These are phyloP conservation scores for Drosophila ustulata DNA, from an alignment of 2,888 invertebrate genomes.

Conservation along the genomic window DNA sequence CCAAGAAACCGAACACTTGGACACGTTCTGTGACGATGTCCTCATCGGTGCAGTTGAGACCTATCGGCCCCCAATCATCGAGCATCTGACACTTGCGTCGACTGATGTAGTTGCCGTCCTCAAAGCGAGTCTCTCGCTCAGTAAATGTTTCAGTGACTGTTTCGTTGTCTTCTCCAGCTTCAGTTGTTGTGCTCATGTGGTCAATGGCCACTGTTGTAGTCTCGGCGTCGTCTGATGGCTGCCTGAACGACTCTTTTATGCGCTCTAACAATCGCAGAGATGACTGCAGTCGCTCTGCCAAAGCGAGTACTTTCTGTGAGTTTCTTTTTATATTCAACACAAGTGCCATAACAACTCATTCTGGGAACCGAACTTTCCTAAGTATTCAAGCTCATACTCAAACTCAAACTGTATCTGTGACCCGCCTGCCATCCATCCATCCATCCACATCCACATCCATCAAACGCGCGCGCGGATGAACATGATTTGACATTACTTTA, in stretches of 20 bases:
- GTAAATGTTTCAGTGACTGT: neutral
- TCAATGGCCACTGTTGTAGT: constrained; percentile 46
- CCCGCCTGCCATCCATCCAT: constrained; percentile 7
- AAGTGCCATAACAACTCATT: no score
- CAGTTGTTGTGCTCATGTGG: constrained; percentile 45
- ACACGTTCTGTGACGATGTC: constrained; percentile 76
- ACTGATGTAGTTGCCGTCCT: constrained; percentile 67
- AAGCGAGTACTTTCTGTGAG: constrained; percentile 34
- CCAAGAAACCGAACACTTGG: constrained; percentile 88
- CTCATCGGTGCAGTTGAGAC: constrained; percentile 78
- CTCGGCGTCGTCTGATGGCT: constrained; percentile 35
- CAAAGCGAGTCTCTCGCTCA: constrained; percentile 9
- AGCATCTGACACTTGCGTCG: constrained; percentile 73
- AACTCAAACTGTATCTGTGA: constrained; percentile 1
- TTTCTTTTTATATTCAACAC: no score
- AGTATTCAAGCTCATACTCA: neutral
- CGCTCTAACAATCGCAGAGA: constrained; percentile 60
- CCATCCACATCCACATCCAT: constrained; percentile 49
- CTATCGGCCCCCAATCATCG: constrained; percentile 79
- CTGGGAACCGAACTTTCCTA: no score
- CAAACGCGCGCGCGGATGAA: constrained; percentile 44
- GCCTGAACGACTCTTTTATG: constrained; percentile 59
- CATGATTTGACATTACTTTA: constrained; percentile 51
- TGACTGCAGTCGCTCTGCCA: constrained; percentile 64
- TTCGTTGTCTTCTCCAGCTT: constrained; percentile 26